Evolutionary conservation across 2,888 invertebrate species (phyloP).

Genomic region (Adineta ricciae): DNA sequence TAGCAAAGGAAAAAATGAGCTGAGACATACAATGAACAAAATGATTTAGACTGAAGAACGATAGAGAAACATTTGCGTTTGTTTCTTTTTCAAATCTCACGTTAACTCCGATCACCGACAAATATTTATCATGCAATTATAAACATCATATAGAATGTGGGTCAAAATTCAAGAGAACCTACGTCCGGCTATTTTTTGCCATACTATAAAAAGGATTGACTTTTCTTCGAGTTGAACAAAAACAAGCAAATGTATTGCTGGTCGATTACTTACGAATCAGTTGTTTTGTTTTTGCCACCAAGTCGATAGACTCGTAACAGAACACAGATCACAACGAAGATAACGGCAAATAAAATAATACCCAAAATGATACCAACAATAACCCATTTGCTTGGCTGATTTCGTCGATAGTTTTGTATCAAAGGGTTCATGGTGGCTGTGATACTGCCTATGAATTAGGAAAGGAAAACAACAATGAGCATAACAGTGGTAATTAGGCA

Average conservation of each 20-base stretch:
- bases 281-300: not conserved
- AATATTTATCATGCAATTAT: not conserved
- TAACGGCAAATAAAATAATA: not conserved
- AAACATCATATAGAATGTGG: not conserved
- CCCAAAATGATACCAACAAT: not conserved
- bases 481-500: no score
- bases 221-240: not conserved
- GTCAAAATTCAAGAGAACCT: not conserved
- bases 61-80: not conserved
- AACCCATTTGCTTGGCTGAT: constrained; percentile 11
- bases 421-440: not conserved
- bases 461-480: no score
- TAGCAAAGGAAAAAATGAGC: not conserved
- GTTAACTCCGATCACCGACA: no score
- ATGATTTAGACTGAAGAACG: not conserved
- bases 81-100: not conserved
- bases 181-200: not conserved
- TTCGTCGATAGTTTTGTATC: not conserved
- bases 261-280: not conserved
- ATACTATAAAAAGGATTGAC: not conserved
- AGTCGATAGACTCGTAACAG: not conserved
- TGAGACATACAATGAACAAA: not conserved
- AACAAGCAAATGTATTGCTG: no score
- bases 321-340: not conserved
- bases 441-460: not conserved